phyloP scores from a whole-genome alignment of 2,797 vertebrate genomes.

The Cichlasoma orientale region DNA sequence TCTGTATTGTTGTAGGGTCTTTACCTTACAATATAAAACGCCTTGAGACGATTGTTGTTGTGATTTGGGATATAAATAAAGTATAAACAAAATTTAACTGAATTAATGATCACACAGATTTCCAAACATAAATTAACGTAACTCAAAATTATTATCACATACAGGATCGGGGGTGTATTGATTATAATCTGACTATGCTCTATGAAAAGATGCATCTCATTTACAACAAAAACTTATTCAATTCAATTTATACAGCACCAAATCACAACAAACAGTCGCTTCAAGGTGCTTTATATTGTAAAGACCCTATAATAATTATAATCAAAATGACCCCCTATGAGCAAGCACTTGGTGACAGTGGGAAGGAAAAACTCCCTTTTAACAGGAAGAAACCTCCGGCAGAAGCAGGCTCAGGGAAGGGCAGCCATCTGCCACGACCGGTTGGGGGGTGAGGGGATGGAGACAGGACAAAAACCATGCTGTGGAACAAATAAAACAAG shows the following conservation, averaged over 20 bases:
- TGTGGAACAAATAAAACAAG: no score
- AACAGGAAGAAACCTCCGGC: neutral
- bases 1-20: neutral
- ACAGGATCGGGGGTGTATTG: neutral
- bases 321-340: neutral
- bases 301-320: no score
- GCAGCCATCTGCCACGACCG: no score
- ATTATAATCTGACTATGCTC: neutral
- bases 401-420: neutral
- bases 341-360: neutral
- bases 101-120: neutral
- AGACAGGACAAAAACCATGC: no score
- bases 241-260: no score
- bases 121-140: neutral
- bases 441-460: no score
- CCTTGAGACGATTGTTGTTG: no score
- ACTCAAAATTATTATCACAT: neutral
- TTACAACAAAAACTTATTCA: conserved; percentile 13
- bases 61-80: no score
- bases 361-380: neutral
- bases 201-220: conserved; percentile 13
- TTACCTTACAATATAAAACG: no score
- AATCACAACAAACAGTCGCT: no score
- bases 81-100: no score
- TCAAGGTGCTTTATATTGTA: no score